Evolutionary conservation across 2,113 vertebrate species (phyloP), one percentile per base, ranked within the genome.

Genomic region (Hipposideros armiger): DNA sequence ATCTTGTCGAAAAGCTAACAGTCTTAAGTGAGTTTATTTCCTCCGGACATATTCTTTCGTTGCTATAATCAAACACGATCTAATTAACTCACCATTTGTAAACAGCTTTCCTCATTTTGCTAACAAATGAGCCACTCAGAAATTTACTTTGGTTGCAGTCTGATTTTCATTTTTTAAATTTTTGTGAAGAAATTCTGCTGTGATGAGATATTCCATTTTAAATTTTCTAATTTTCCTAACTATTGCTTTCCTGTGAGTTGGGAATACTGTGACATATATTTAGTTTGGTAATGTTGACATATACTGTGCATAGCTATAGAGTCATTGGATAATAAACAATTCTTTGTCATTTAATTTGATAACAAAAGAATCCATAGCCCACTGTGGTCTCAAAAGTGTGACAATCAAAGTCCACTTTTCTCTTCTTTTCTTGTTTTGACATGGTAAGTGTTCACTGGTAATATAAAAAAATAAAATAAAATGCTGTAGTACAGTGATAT

Each of bases 21-120:
- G 54, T 95, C 58, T 96, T 94, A 74, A 96, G 73, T 91, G 91
- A 95, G 89, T 96, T 95, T 96, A 95, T 97, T 97, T 98, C 97
- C 93, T 96, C 78, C 89, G 97, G 92, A 94, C 70, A 96, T 91
- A 95, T 91, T 96, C 90, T 95, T 96, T 11, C 40, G 85, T 95
- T 80, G 80, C 95, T 86, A 93, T 50, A 86, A 70, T 94, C 96
- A 97, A 88, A 95, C 62, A 77, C 2, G 24, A 95, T 97, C 97
- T 96, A 93, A 98, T 93, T 82, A 98, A 95, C 91, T 96, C 62
- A 70, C 77, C 88, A 87, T 92, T 94, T 96, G 74, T 95, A 92
- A 97, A 94, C 82, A 95, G 96, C 66, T 95, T 98, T 94, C 89
- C 72, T 96, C 95, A 73, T 91, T 95, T 88, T 87, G 80, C 90